A percentile compares a stretch with the other conserved stretches of the same genome.
These are phyloP conservation scores for Tiphia femorata DNA, from an alignment of 2,888 invertebrate species.

Conservation along the genomic window DNA sequence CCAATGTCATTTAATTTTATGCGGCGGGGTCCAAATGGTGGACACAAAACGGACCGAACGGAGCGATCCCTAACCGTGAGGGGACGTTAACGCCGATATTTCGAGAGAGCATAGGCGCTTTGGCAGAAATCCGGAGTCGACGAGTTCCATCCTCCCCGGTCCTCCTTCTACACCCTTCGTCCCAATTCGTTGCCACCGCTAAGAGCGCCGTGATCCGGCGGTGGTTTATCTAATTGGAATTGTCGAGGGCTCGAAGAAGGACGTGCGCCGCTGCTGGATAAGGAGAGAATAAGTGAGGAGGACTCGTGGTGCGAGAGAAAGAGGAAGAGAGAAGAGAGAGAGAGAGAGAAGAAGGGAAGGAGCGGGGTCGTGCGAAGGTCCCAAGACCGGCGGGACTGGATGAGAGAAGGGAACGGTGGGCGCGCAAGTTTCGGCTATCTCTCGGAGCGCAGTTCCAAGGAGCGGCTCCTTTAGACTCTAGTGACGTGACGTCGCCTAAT, in stretches of 20 bases:
- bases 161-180: background rate
- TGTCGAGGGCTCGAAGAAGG: conserved; percentile 58
- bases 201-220: conserved; percentile 61
- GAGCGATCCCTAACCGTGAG: no score
- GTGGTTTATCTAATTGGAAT: conserved; percentile 68
- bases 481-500: conserved; percentile 67
- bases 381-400: background rate
- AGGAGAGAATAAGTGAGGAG: no score
- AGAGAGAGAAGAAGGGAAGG: conserved; percentile 18
- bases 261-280: no score
- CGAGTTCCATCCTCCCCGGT: background rate
- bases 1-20: no score
- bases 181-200: conserved; percentile 52
- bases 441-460: conserved; percentile 61
- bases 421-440: conserved; percentile 65
- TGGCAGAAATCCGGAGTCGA: conserved; percentile 24
- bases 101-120: conserved; percentile 20
- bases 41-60: no score
- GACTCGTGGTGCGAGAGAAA: no score
- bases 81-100: conserved; percentile 42
- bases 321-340: no score
- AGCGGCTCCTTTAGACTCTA: conserved; percentile 66
- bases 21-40: no score
- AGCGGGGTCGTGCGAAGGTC: conserved; percentile 22
- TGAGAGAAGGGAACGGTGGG: conserved; percentile 19